Percentiles rank a stretch among this genome's conserved stretches.
These are phyloP conservation scores for Azorinus chamasolen DNA, from an alignment of 2,888 invertebrate genomes.

Conservation along the genomic window DNA sequence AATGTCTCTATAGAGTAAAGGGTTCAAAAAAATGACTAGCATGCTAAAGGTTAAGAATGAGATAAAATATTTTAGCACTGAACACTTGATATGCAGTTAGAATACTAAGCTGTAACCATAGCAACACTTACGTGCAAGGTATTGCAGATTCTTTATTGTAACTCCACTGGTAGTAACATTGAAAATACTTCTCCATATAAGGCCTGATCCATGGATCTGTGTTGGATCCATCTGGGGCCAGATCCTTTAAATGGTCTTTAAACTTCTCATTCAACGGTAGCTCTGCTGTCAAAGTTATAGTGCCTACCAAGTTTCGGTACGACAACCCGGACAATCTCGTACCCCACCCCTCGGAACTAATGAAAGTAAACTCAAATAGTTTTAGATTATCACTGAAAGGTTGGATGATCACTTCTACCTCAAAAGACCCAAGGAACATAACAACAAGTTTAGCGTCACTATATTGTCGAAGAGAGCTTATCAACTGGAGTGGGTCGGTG, in stretches of 20 bases:
- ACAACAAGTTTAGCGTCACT: slow-evolving; percentile 53
- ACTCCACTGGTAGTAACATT: slow-evolving; percentile 66
- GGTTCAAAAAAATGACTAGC: too few species aligned
- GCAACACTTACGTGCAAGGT: slow-evolving; percentile 47
- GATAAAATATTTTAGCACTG: too few species aligned
- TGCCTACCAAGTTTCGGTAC: slow-evolving; percentile 38
- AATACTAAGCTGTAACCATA: too few species aligned
- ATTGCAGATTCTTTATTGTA: slow-evolving; percentile 51
- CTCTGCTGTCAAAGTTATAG: slow-evolving; percentile 54
- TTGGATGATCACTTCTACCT: slow-evolving; percentile 15
- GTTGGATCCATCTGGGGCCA: slow-evolving; percentile 16
- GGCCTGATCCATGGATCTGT: slow-evolving; percentile 56
- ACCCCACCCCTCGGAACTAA: slow-evolving; percentile 66
- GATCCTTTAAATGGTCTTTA: slow-evolving; percentile 31
- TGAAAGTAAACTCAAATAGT: slow-evolving; percentile 51
- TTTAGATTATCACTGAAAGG: slow-evolving; percentile 25
- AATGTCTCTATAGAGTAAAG: not conserved
- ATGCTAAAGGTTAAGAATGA: too few species aligned
- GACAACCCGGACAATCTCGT: slow-evolving; percentile 34
- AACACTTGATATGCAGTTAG: too few species aligned
- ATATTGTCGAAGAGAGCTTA: slow-evolving; percentile 26
- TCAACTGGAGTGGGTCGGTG: slow-evolving; percentile 13
- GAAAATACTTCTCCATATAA: slow-evolving; percentile 54
- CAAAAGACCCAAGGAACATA: slow-evolving; percentile 56
- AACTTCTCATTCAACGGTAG: slow-evolving; percentile 47